Percentiles rank a stretch among this genome's conserved stretches.
These are phyloP conservation scores for Anomalospiza imberbis DNA, from an alignment of 2,797 vertebrate genomes.

Conservation along the genomic window DNA sequence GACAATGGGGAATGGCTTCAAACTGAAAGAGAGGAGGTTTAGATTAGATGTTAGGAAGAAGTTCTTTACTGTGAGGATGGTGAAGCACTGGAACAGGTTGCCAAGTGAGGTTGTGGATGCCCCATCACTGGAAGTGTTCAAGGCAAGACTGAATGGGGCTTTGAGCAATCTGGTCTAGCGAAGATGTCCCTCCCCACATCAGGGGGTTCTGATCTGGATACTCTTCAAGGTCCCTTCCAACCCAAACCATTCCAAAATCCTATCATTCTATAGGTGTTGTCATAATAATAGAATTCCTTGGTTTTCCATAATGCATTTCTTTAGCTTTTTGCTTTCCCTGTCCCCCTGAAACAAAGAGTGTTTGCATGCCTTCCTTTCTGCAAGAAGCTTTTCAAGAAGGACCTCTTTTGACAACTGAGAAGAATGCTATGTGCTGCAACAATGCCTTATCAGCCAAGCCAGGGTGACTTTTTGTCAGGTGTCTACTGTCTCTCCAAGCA, in stretches of 20 bases:
- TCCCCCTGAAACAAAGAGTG: background rate
- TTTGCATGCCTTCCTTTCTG: background rate
- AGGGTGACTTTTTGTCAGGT: background rate
- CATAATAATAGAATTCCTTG: background rate
- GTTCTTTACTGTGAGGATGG: background rate
- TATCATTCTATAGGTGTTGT: background rate
- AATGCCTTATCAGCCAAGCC: background rate
- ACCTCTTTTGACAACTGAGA: background rate
- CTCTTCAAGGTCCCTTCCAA: background rate
- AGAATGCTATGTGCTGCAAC: background rate
- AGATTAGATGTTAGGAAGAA: background rate
- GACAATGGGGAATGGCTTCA: background rate
- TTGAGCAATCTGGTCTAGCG: background rate
- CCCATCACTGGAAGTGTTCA: background rate
- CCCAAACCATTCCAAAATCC: background rate
- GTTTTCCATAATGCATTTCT: background rate
- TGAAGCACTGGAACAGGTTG: background rate
- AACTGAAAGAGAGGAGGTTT: background rate
- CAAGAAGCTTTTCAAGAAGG: background rate
- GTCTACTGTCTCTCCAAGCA: background rate
- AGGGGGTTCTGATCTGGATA: background rate
- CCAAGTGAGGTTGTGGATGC: background rate
- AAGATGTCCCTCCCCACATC: accelerated
- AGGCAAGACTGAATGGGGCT: background rate
- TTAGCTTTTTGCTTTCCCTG: background rate